Evolutionary conservation across 2,113 vertebrate genomes (phyloP).

Genomic region (Caloenas nicobarica): DNA sequence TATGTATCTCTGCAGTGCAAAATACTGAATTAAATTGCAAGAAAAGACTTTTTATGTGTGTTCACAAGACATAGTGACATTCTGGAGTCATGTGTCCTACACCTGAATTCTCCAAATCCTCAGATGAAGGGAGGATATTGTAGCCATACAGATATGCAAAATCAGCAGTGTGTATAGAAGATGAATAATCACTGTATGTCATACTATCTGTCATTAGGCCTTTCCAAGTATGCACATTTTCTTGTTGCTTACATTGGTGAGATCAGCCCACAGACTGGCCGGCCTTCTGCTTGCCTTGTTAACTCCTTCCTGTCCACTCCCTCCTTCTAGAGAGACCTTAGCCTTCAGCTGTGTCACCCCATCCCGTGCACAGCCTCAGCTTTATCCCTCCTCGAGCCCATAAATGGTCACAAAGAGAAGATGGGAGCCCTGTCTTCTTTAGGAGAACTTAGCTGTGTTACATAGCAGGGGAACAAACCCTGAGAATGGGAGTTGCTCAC

Average conservation of each 20-base stretch:
- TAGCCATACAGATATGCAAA: neutral
- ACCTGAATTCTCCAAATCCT: slow-evolving; percentile 9
- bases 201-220: slow-evolving; percentile 23
- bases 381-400: neutral
- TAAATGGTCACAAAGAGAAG: neutral
- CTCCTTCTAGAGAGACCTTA: neutral
- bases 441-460: neutral
- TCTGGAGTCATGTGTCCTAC: neutral
- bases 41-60: neutral
- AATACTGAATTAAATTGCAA: neutral
- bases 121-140: neutral
- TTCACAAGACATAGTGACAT: neutral
- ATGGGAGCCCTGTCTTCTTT: neutral
- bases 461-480: neutral
- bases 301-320: neutral
- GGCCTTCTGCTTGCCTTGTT: slow-evolving; percentile 39
- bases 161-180: slow-evolving; percentile 21
- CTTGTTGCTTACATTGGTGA: slow-evolving; percentile 36
- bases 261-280: neutral
- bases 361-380: accelerated
- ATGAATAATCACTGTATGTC: slow-evolving; percentile 28
- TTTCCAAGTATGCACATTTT: slow-evolving; percentile 35
- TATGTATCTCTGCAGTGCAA: neutral
- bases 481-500: neutral
- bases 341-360: neutral